Conservation (phyloP, 2,113 vertebrate species). For the Phalacrocorax carbo region DNA sequence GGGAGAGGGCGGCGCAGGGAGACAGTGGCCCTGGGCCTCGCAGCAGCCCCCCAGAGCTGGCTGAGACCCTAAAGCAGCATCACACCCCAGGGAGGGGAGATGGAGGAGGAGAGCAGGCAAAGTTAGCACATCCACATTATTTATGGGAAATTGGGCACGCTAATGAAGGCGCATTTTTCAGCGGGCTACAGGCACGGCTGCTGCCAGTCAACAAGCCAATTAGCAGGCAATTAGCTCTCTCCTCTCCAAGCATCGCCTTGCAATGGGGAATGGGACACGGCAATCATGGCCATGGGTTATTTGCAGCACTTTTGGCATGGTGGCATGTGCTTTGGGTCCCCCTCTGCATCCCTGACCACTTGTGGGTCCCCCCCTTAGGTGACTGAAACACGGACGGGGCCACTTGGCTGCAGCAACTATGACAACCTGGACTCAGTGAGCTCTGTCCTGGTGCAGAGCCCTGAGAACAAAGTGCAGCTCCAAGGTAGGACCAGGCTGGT, state of each 20-base stretch:
- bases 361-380: conserved; percentile 77
- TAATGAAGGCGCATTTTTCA: conserved; percentile 64
- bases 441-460: conserved; percentile 96
- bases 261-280: background rate
- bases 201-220: conserved; percentile 67
- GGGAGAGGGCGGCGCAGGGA: fast-evolving
- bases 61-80: background rate
- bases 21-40: fast-evolving
- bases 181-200: conserved; percentile 30
- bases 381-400: conserved; percentile 95
- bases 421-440: conserved; percentile 98
- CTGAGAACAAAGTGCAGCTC: conserved; percentile 96
- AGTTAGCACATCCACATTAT: background rate
- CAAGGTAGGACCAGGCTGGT: conserved; percentile 78
- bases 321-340: fast-evolving
- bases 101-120: background rate
- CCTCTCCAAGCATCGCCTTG: background rate
- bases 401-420: conserved; percentile 98
- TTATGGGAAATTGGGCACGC: conserved; percentile 52
- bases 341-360: background rate
- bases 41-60: background rate
- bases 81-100: background rate
- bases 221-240: conserved; percentile 71
- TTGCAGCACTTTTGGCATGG: fast-evolving
- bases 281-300: background rate